Percentiles rank a stretch among this genome's conserved stretches.
phyloP scores from a whole-genome alignment of 1,140 invertebrate species.

The Magallana gigas region DNA sequence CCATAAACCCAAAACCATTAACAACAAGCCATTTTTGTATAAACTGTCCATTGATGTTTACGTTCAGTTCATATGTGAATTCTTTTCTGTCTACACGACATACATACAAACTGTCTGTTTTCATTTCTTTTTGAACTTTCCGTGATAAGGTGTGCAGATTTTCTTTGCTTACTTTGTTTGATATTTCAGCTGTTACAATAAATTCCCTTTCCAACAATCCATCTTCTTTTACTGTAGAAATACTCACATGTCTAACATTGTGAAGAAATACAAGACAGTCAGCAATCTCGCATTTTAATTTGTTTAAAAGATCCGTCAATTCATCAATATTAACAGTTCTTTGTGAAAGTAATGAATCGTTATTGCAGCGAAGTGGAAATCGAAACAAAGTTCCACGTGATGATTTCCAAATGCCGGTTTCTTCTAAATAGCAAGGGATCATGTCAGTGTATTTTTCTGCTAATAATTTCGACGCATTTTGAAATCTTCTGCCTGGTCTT shows the following conservation, averaged over 20 bases:
- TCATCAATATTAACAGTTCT: not conserved
- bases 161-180: not conserved
- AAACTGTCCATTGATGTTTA: not conserved
- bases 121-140: not conserved
- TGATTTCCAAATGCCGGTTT: conserved; percentile 22
- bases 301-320: conserved; percentile 59
- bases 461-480: conserved; percentile 50
- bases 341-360: not conserved
- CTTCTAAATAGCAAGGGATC: conserved; percentile 58
- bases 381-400: conserved; percentile 63
- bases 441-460: conserved; percentile 58
- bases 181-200: not conserved
- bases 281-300: conserved; percentile 65
- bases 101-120: not conserved
- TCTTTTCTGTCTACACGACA: not conserved
- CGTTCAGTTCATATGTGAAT: not conserved
- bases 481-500: conserved; percentile 66
- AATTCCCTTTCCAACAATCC: conserved; percentile 29
- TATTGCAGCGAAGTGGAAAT: conserved; percentile 62
- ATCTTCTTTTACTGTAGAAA: conserved; percentile 52
- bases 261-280: conserved; percentile 70
- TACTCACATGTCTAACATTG: conserved; percentile 62
- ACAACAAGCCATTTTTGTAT: conserved; percentile 62
- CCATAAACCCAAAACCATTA: conserved; percentile 66
- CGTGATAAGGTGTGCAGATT: not conserved